A percentile compares a stretch with the other conserved stretches of the same genome.
Evolutionary conservation across 2,888 invertebrate species (phyloP).

Genomic region (Cordilura impudica): DNA sequence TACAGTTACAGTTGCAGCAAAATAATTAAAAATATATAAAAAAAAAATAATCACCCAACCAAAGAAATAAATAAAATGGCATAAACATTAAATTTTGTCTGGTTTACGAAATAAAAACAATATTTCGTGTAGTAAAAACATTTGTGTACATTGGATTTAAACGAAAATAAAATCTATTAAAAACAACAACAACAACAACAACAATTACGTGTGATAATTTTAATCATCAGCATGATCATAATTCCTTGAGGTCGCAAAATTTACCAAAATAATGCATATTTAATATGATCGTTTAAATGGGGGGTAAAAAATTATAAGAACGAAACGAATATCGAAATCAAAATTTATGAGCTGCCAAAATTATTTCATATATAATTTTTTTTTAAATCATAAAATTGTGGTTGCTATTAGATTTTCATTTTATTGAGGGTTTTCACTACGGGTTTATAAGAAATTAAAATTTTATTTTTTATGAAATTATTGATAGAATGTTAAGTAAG

Average conservation of each 20-base stretch:
- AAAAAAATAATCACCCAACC: no score
- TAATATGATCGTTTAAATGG: background rate
- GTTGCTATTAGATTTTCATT: background rate
- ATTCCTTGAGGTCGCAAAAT: conserved; percentile 13
- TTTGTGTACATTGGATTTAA: background rate
- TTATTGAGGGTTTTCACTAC: background rate
- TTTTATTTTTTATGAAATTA: no score
- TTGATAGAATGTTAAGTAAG: no score
- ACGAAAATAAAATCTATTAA: background rate
- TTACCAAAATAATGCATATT: background rate
- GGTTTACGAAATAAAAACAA: conserved; percentile 18
- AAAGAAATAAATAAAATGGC: background rate
- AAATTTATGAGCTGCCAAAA: background rate
- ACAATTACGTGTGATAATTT: background rate
- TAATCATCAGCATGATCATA: background rate
- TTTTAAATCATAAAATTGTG: background rate
- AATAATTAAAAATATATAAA: background rate
- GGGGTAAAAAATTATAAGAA: background rate
- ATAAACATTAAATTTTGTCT: background rate
- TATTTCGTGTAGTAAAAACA: background rate
- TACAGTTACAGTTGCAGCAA: background rate
- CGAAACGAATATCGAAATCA: background rate
- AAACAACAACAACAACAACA: background rate
- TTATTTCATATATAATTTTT: background rate
- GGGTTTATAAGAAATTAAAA: no score